phyloP scores from a whole-genome alignment of 2,888 invertebrate species.

The Dorcus hopei region DNA sequence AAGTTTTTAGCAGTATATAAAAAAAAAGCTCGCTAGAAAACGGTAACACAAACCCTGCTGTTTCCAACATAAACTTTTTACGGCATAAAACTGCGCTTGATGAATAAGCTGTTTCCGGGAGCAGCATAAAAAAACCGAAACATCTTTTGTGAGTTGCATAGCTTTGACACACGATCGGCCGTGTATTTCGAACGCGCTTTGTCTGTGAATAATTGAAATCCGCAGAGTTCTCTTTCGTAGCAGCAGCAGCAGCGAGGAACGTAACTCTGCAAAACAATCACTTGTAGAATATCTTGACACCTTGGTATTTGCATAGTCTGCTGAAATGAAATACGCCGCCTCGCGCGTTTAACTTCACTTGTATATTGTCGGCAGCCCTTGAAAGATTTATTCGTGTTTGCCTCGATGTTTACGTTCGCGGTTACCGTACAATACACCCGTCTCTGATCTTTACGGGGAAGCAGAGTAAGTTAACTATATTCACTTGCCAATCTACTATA shows the following conservation, averaged over 20 bases:
- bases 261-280: slow-evolving; percentile 22
- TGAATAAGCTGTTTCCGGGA: background rate
- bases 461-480: too few relatives aligned
- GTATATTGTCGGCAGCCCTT: slow-evolving; percentile 17
- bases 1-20: too few relatives aligned
- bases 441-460: background rate
- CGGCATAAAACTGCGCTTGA: background rate
- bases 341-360: slow-evolving; percentile 17
- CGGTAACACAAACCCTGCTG: background rate
- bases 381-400: slow-evolving; percentile 22
- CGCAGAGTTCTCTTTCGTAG: slow-evolving; percentile 21
- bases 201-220: slow-evolving; percentile 31
- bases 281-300: slow-evolving; percentile 22
- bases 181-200: slow-evolving; percentile 19
- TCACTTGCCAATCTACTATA: too few relatives aligned
- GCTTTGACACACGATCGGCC: slow-evolving; percentile 22
- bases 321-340: slow-evolving; percentile 22
- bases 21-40: background rate
- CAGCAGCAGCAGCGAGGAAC: slow-evolving; percentile 21
- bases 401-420: slow-evolving; percentile 16
- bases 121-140: background rate
- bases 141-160: slow-evolving; percentile 8
- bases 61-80: background rate
- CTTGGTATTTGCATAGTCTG: slow-evolving; percentile 19
- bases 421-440: slow-evolving; percentile 6